Conservation (phyloP, 1,140 invertebrate species). For the Cyclina sinensis region DNA sequence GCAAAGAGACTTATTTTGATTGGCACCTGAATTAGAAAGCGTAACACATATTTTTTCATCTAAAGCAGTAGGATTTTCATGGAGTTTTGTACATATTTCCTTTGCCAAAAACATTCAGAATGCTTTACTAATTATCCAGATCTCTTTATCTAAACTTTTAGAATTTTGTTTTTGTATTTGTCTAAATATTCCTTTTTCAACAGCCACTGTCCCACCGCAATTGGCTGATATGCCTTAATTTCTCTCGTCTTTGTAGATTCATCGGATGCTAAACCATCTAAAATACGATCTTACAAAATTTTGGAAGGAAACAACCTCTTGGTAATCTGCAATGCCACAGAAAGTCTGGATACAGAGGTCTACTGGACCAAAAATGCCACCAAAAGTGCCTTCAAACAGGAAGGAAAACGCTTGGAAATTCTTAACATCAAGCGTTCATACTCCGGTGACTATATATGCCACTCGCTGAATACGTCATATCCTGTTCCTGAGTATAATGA, state of each 20-base stretch:
- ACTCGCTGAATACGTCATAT: slow-evolving; percentile 40
- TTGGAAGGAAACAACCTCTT: slow-evolving; percentile 49
- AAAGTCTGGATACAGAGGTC: background rate
- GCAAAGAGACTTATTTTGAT: too few species aligned
- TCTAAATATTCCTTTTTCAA: too few species aligned
- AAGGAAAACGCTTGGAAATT: slow-evolving; percentile 31
- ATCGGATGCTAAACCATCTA: background rate
- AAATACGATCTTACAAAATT: slow-evolving; percentile 6
- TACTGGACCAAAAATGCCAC: slow-evolving; percentile 50
- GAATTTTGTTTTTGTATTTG: too few species aligned
- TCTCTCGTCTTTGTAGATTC: background rate
- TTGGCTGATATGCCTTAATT: too few species aligned
- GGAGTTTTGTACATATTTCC: too few species aligned
- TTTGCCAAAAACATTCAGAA: too few species aligned
- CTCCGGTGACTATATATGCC: slow-evolving; percentile 41
- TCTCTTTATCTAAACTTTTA: too few species aligned
- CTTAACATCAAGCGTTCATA: slow-evolving; percentile 27
- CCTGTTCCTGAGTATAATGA: slow-evolving; percentile 17
- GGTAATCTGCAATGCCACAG: slow-evolving; percentile 42
- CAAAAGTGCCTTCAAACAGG: background rate
- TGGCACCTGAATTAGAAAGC: too few species aligned
- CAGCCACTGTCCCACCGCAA: too few species aligned
- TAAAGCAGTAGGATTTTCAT: too few species aligned
- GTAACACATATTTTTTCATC: too few species aligned
- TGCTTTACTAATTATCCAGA: too few species aligned